Conservation (phyloP, 2,113 vertebrate species). For the Eptesicus fuscus region DNA sequence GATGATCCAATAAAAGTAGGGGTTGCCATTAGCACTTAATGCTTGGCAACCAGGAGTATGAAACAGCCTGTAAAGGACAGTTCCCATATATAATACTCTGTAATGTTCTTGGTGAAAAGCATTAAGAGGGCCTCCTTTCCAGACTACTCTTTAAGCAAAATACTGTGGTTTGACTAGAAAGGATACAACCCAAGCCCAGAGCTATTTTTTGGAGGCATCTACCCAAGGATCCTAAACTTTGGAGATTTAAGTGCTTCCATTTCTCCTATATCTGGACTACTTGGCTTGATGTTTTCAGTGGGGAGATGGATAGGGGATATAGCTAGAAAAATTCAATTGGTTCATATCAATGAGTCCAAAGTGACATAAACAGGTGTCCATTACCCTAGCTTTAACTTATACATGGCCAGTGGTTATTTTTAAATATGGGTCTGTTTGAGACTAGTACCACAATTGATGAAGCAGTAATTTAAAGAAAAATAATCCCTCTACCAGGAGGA, state of each 20-base stretch:
- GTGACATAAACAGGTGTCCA: neutral
- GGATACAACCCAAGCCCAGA: neutral
- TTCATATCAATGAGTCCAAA: neutral
- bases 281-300: slow-evolving; percentile 20
- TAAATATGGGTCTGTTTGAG: neutral
- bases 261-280: neutral
- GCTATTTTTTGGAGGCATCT: neutral
- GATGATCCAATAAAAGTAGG: neutral
- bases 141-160: neutral
- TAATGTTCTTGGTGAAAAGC: neutral
- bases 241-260: neutral
- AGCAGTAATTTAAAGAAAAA: neutral
- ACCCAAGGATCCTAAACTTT: neutral
- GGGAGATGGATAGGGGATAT: neutral
- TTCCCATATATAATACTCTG: neutral
- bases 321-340: neutral
- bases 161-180: neutral
- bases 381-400: neutral
- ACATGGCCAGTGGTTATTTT: neutral
- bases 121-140: neutral
- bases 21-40: neutral
- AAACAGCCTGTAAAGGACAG: neutral
- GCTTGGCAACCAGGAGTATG: neutral
- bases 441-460: neutral
- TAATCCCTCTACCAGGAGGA: neutral